Evolutionary conservation across 1,140 invertebrate genomes (phyloP).

Genomic region (Tetramorium simillimum): DNA sequence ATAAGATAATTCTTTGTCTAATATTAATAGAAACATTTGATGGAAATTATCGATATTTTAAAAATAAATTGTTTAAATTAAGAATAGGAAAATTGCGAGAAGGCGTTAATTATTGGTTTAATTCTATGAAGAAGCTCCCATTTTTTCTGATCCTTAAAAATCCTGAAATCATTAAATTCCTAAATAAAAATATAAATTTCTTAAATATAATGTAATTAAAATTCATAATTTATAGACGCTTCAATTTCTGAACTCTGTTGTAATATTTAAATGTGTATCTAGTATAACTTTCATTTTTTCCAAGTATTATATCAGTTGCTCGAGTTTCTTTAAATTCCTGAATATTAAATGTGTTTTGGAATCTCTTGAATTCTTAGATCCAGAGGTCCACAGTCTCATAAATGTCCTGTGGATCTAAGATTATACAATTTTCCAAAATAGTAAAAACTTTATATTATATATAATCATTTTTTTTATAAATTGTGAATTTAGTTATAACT

Average conservation of each 20-base stretch:
- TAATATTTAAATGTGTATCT: background rate
- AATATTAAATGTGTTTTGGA: background rate
- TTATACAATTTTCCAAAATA: background rate
- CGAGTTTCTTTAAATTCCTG: too few relatives aligned
- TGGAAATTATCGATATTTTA: background rate
- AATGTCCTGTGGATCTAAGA: constrained; percentile 34
- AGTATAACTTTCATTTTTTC: background rate
- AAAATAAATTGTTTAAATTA: background rate
- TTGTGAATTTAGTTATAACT: background rate
- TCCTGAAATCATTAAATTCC: background rate
- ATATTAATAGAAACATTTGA: background rate
- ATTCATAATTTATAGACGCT: background rate
- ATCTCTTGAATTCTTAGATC: constrained; percentile 18
- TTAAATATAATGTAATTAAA: background rate
- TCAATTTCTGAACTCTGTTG: background rate
- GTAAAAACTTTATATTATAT: background rate
- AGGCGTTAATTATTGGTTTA: background rate
- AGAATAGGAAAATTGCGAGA: background rate
- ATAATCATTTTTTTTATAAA: constrained; percentile 2
- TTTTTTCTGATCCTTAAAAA: background rate
- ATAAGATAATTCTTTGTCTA: background rate
- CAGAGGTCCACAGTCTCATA: constrained; percentile 6
- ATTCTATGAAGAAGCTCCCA: background rate
- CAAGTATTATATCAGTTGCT: too few relatives aligned
- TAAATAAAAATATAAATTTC: background rate